phyloP scores from a whole-genome alignment of 2,113 vertebrate genomes.

The Oreochromis tanganicae region DNA sequence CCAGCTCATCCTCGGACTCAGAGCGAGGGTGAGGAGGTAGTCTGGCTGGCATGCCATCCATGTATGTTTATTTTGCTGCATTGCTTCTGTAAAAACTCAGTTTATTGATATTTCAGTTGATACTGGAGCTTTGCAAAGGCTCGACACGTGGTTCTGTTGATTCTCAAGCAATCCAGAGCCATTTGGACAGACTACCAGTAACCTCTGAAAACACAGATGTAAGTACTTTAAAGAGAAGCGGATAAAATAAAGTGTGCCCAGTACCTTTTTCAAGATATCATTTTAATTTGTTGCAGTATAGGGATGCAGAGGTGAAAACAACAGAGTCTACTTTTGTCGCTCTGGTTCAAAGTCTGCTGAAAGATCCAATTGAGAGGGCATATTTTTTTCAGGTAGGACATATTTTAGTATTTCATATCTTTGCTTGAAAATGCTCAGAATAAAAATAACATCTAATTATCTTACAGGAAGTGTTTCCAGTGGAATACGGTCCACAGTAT shows the following conservation, averaged over 20 bases:
- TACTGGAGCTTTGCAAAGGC: constrained; percentile 67
- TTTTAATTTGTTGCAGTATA: constrained; percentile 13
- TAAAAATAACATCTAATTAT: background rate
- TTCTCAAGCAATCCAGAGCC: constrained; percentile 38
- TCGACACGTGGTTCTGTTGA: constrained; percentile 30
- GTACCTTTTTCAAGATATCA: background rate
- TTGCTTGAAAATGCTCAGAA: background rate
- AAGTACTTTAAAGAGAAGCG: background rate
- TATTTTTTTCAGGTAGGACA: constrained; percentile 71
- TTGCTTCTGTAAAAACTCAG: background rate
- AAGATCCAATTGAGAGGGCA: constrained; percentile 65
- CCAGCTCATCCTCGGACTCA: constrained; percentile 76
- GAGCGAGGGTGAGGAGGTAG: constrained; percentile 71
- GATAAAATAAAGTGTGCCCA: background rate
- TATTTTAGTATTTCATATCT: background rate
- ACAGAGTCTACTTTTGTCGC: constrained; percentile 63
- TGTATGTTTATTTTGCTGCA: background rate
- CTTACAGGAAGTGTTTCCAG: constrained; percentile 70
- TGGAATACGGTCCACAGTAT: constrained; percentile 77
- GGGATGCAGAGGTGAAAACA: constrained; percentile 55
- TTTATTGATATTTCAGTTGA: constrained; percentile 37
- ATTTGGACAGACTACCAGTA: constrained; percentile 52
- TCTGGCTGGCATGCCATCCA: background rate
- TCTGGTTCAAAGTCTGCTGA: constrained; percentile 67
- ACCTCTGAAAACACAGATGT: constrained; percentile 21